Percentiles rank a stretch among this genome's conserved stretches.
phyloP scores from a whole-genome alignment of 1,140 invertebrate species.

The Spodoptera litura region DNA sequence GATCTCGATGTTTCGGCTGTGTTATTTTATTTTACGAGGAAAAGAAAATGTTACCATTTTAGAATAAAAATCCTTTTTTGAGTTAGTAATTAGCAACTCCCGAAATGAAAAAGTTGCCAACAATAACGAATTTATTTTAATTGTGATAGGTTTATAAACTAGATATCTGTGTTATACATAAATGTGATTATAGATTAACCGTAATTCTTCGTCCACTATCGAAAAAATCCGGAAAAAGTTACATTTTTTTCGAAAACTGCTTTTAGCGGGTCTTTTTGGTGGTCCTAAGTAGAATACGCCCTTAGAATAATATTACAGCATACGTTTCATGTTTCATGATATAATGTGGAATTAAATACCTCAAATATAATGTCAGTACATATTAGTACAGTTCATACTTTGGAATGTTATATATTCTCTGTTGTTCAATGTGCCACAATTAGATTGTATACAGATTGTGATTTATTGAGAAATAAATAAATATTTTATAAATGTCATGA shows the following conservation, averaged over 20 bases:
- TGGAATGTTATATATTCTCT: conserved; percentile 72
- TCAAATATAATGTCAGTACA: conserved; percentile 62
- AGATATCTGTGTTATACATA: conserved; percentile 63
- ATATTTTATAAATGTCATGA: conserved; percentile 82
- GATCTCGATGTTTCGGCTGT: conserved; percentile 81
- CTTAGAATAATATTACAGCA: conserved; percentile 34
- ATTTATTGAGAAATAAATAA: conserved; percentile 79
- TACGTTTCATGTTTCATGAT: conserved; percentile 33
- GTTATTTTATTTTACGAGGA: conserved; percentile 62
- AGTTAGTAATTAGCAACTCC: conserved; percentile 2
- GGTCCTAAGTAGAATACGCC: neutral
- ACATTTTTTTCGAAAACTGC: neutral
- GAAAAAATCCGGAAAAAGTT: neutral
- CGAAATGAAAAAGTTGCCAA: conserved; percentile 44
- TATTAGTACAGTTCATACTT: conserved; percentile 63
- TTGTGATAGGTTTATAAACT: conserved; percentile 56
- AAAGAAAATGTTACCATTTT: conserved; percentile 47
- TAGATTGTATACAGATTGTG: conserved; percentile 75
- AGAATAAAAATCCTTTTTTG: conserved; percentile 33
- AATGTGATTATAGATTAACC: conserved; percentile 55
- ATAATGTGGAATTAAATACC: conserved; percentile 62
- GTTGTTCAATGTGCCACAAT: conserved; percentile 81
- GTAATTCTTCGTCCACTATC: neutral
- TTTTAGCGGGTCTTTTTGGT: neutral
- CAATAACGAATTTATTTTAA: conserved; percentile 77